Evolutionary conservation across 1,140 invertebrate genomes (phyloP), one percentile per base, ranked within the genome.

Genomic region (Lysiphlebus fabarum): DNA sequence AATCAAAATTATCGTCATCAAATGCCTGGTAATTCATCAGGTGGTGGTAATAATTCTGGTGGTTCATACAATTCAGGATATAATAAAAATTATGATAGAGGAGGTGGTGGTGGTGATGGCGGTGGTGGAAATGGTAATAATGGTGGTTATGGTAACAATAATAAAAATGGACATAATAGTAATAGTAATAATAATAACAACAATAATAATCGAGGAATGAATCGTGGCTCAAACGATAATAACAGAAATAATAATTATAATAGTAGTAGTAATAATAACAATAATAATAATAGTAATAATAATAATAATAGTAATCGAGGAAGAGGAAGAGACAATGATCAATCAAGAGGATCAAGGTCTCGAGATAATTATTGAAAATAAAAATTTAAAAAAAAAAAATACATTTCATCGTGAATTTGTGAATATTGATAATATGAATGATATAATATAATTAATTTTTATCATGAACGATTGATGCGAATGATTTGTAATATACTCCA

Each of bases 291-390:
- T 26, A 76, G 70, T 47, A 70, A 73, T 47, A 76, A 71, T 64
- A 70, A 66, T n/a, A 72, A 70, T 48, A 76, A 71, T 11, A 71
- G 66, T 14, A 72, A 72, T 64, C 68, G 76, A 5, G 72, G 71
- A 8, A 67, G 75, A 58, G 73, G 74, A 43, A 65, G 72, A n/a
- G 75, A 76, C 12, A 68, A 67, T 9, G 74, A 76, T 55, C 65
- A 64, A 17, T 64, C 69, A 11, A 70, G 73, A 56, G 70, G 69
- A 7, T 65, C 61, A 5, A 65, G 74, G 38, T 66, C 70, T 38
- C 67, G 75, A 44, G 75, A 77, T 54, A 71, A 71, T 67, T 76
- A 76, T 61, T 77, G 65, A 71, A 47, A 48, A 47, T 42, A 12
- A 10, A 10, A 26, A 47, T 34, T n/a, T n/a, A n/a, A n/a, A n/a